Evolutionary conservation across 2,113 vertebrate genomes (phyloP).

Genomic region (Oncorhynchus kisutch): DNA sequence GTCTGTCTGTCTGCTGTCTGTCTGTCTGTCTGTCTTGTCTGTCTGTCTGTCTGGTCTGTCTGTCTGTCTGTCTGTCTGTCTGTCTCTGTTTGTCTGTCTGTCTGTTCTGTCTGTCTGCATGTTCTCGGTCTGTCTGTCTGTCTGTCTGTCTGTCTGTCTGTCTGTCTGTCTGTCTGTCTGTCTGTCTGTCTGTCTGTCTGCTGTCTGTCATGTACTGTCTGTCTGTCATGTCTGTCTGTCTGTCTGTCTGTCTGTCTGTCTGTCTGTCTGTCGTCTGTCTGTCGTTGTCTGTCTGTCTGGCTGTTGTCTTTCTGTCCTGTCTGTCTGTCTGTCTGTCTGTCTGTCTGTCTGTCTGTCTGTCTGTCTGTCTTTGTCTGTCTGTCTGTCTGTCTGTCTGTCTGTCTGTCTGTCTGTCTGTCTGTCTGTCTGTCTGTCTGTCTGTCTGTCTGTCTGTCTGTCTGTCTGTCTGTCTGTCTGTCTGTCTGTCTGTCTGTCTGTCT

Average conservation of each 20-base stretch:
- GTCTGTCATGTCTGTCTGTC: rapidly evolving
- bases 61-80: background rate
- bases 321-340: rapidly evolving
- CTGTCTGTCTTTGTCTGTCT: background rate
- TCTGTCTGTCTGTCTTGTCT: background rate
- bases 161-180: no score
- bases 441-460: background rate
- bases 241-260: background rate
- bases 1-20: no score
- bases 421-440: rapidly evolving
- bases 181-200: rapidly evolving
- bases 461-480: background rate
- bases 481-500: rapidly evolving
- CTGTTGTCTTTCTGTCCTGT: no score
- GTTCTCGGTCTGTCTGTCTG: no score
- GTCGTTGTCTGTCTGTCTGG: background rate
- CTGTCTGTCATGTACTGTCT: no score
- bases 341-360: background rate
- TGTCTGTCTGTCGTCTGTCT: background rate
- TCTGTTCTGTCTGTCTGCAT: no score
- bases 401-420: no score
- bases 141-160: no score
- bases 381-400: background rate
- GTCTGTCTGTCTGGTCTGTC: background rate
- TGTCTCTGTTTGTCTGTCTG: no score